Percentiles rank a stretch among this genome's conserved stretches.
phyloP scores from a whole-genome alignment of 1,140 invertebrate species.

The Micrasema longulum region DNA sequence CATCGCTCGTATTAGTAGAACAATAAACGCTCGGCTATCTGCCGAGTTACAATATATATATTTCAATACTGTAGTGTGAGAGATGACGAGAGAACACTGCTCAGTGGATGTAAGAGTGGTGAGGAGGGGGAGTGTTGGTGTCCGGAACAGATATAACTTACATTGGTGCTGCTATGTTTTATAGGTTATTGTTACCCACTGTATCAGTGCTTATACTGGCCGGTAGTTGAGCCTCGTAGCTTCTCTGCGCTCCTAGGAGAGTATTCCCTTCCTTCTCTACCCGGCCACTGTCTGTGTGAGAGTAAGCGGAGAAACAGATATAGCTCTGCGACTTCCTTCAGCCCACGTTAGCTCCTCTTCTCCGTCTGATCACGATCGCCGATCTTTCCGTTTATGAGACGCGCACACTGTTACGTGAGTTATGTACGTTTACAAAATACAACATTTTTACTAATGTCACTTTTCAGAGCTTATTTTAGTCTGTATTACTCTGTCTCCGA shows the following conservation, averaged over 20 bases:
- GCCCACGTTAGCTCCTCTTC: slow-evolving; percentile 46
- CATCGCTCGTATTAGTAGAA: not conserved
- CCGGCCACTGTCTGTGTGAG: slow-evolving; percentile 28
- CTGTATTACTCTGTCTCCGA: not conserved
- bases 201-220: slow-evolving; percentile 53
- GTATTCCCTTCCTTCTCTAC: slow-evolving; percentile 45
- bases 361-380: slow-evolving; percentile 46
- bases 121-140: no score
- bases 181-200: slow-evolving; percentile 54
- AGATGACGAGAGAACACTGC: no score
- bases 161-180: slow-evolving; percentile 54
- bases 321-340: slow-evolving; percentile 40
- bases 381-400: slow-evolving; percentile 52
- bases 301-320: slow-evolving; percentile 34
- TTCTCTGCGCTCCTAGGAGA: slow-evolving; percentile 51
- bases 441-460: slow-evolving; percentile 53
- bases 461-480: slow-evolving; percentile 33
- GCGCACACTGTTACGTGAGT: slow-evolving; percentile 46
- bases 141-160: slow-evolving; percentile 5
- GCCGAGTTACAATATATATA: not conserved
- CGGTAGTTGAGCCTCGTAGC: slow-evolving; percentile 51
- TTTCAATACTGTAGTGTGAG: no score
- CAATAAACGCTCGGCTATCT: not conserved
- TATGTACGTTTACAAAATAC: slow-evolving; percentile 52
- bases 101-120: no score